Evolutionary conservation across 2,888 invertebrate species (phyloP), one percentile per base, ranked within the genome.

Genomic region (Iselma pallidipennis): DNA sequence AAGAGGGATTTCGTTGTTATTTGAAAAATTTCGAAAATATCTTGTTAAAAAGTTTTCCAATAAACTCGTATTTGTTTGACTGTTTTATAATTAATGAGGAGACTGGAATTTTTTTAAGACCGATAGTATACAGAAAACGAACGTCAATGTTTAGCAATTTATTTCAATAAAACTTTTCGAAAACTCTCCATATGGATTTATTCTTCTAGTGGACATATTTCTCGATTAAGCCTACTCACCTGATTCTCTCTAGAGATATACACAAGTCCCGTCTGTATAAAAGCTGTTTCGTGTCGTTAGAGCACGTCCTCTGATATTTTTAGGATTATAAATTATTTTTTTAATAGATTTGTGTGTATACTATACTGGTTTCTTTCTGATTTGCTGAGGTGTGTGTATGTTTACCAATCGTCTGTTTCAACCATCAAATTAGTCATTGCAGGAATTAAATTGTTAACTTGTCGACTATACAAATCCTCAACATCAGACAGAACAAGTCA

Each of bases 171-270:
- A 63, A 65, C 53, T 64, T 67, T 55, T 31, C 1, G 64, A 45
- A 61, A 66, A 68, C 66, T 65, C 68, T 58, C 69, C 6, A 37
- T 9, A 67, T 71, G 68, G 69, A 70, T 70, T 69, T 70, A 70
- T 71, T 68, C 68, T n/a, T 33, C 59, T 60, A 58, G 57, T 60
- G 71, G 66, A 62, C 69, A 71, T 71, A 71, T 71, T 71, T 71
- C 67, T 65, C 68, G 68, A 70, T 70, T 70, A 70, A 63, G 61
- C 55, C 52, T n/a, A n/a, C n/a, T 59, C 55, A 66, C 68, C 69
- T 66, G 67, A 52, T 57, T 64, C 64, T 64, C 64, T 57, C 66
- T 26, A 61, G 69, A 62, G 68, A 66, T 57, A 59, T 55, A 62
- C 65, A 68, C 55, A 59, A 55, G 63, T 57, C 61, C 50, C 59